A percentile compares a stretch with the other conserved stretches of the same genome.
phyloP scores from a whole-genome alignment of 53 echinoderm and acorn worm genomes.

The Echinarachnius parma region DNA sequence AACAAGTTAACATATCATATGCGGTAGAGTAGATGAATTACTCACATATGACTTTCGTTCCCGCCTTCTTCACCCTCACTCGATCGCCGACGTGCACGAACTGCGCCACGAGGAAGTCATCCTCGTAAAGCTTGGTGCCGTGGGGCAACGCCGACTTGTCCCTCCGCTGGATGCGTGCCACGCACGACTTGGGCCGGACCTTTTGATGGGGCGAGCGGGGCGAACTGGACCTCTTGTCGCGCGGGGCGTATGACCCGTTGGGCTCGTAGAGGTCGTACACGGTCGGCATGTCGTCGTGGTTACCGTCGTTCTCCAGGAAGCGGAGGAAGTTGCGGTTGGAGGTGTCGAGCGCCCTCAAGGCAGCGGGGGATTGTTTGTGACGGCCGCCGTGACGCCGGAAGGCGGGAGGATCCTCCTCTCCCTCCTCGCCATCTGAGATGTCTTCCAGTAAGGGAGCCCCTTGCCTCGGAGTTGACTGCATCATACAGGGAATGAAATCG shows the following conservation, averaged over 20 bases:
- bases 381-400: background rate
- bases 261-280: constrained; percentile 82
- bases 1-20: too few species aligned
- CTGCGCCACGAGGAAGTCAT: constrained; percentile 87
- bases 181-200: constrained; percentile 65
- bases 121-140: constrained; percentile 79
- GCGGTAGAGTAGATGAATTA: too few species aligned
- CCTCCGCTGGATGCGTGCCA: constrained; percentile 54
- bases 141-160: constrained; percentile 48
- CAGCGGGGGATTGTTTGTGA: background rate
- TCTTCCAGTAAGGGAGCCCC: constrained; percentile 1
- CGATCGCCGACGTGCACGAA: constrained; percentile 80
- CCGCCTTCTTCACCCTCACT: constrained; percentile 71
- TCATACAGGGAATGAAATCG: background rate
- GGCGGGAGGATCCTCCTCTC: background rate
- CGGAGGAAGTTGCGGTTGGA: constrained; percentile 59
- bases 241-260: constrained; percentile 53
- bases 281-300: constrained; percentile 54
- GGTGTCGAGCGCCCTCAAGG: constrained; percentile 46
- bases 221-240: constrained; percentile 18
- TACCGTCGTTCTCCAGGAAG: constrained; percentile 62
- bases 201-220: constrained; percentile 16
- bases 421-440: constrained; percentile 19
- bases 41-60: constrained; percentile 44
- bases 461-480: constrained; percentile 15